Conservation (phyloP, 2,797 vertebrate genomes). For the Sorex maritimensis region DNA sequence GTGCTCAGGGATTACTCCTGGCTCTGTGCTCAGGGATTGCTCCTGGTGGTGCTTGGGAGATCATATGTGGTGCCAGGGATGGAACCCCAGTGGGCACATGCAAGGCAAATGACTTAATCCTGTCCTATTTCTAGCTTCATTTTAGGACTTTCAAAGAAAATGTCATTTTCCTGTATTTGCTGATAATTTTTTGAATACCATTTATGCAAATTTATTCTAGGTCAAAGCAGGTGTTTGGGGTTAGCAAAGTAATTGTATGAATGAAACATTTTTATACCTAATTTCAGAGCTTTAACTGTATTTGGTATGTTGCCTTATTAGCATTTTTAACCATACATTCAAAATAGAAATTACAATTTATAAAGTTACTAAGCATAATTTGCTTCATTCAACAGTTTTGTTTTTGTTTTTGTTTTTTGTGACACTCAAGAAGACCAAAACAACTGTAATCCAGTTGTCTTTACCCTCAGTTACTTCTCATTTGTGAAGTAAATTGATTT, state of each 20-base stretch:
- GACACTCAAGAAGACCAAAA: neutral
- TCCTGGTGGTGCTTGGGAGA: too few relatives aligned
- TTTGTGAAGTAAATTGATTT: neutral
- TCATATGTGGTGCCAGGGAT: too few relatives aligned
- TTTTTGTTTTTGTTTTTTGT: neutral
- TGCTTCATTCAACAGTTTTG: neutral
- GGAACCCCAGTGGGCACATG: too few relatives aligned
- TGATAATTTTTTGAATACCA: neutral
- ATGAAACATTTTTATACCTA: neutral
- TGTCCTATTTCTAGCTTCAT: neutral
- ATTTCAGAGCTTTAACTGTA: conserved; percentile 29
- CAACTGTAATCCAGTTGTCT: neutral
- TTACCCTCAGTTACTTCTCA: conserved; percentile 63
- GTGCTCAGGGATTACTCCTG: too few relatives aligned
- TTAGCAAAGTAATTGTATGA: conserved; percentile 34
- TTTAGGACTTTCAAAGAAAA: neutral
- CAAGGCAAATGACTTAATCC: too few relatives aligned
- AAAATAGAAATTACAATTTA: conserved; percentile 63
- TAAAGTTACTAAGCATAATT: conserved; percentile 63
- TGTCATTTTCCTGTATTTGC: neutral
- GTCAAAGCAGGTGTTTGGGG: conserved; percentile 23
- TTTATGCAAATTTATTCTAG: conserved; percentile 2
- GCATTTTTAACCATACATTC: neutral
- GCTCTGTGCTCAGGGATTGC: too few relatives aligned
- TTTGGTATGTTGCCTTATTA: neutral